Evolutionary conservation across 30 jellyfish, hydroid and myxozoan species (phyloP), one percentile per base, ranked within the genome.

Genomic region (Aurelia aurita complex sp. Pacific): DNA sequence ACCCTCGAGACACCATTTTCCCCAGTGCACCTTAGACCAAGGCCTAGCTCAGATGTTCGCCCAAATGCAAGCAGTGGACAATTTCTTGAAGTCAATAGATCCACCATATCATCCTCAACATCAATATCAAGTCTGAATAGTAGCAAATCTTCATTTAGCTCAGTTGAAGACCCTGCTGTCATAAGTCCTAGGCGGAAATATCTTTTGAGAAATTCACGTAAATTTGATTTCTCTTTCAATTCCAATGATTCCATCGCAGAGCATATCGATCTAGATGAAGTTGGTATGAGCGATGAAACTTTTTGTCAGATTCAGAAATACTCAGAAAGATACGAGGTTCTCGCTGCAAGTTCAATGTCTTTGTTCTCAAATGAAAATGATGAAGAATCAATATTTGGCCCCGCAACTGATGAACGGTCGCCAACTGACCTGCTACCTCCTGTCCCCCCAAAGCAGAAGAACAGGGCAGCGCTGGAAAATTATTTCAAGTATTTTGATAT

Each of bases 341-440:
- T 94, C 1, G 92, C 96, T 13, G 88, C 84, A 55, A 94, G 99
- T 77, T 75, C 92, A 14, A n/a, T 94, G 82, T 94, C 99, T 19
- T 66, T 94, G 67, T 94, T 94, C 75, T 78, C 93, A 11, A 90
- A 38, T 43, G 98, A 92, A 34, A 90, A 81, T 60, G 98, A 92
- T 74, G 97, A 88, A 62, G 97, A 94, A 51, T 64, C 64, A 23
- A 79, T 92, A 23, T 94, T 89, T 46, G 89, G 89, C 10, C 85
- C 95, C 7, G 70, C 89, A 86, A 69, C 78, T 17, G 85, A 67
- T 19, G 82, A 72, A 43, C 46, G 61, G 51, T 62, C 90, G n/a
- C 67, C 81, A 50, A 80, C 34, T 60, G 97, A 76, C 38, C n/a
- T 53, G 23, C 77, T 66, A 19, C 94, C 97, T 9, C 97, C 97